These are phyloP conservation scores for Betta splendens DNA, from an alignment of 2,797 vertebrate genomes.

Conservation along the genomic window DNA sequence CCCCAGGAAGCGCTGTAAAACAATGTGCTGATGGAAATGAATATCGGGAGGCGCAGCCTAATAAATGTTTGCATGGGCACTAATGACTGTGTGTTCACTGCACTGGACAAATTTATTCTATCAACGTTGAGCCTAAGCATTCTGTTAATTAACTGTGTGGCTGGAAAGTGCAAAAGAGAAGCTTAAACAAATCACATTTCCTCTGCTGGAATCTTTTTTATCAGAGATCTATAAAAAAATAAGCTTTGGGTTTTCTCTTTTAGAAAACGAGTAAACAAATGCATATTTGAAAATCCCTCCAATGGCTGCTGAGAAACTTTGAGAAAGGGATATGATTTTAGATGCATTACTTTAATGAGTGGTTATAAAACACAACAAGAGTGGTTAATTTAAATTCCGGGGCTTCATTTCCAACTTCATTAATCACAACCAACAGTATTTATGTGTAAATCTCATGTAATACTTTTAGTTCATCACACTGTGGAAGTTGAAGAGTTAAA, in stretches of 20 bases:
- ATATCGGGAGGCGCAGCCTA: slow-evolving; percentile 34
- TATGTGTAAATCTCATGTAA: too few relatives aligned
- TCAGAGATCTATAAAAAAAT: slow-evolving; percentile 1
- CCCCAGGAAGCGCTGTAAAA: too few relatives aligned
- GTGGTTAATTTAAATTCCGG: slow-evolving; percentile 4
- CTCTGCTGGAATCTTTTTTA: slow-evolving; percentile 16
- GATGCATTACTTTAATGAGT: neutral
- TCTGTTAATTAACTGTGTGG: slow-evolving; percentile 55
- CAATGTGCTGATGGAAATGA: slow-evolving; percentile 18
- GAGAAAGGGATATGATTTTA: neutral
- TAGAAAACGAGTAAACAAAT: slow-evolving; percentile 4
- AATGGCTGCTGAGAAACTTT: neutral
- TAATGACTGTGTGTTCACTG: slow-evolving; percentile 54
- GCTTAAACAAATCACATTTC: slow-evolving; percentile 46
- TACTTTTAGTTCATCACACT: too few relatives aligned
- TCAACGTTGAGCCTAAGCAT: slow-evolving; percentile 46
- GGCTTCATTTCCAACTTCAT: too few relatives aligned
- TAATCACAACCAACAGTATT: too few relatives aligned
- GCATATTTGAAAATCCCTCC: neutral
- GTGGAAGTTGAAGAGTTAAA: too few relatives aligned
- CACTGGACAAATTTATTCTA: slow-evolving; percentile 41
- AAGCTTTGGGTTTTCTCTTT: neutral
- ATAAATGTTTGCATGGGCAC: slow-evolving; percentile 44
- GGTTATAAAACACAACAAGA: neutral
- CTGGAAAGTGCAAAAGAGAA: slow-evolving; percentile 48